These are phyloP conservation scores for Pogona vitticeps DNA, from an alignment of 2,113 vertebrate species.

Conservation along the genomic window DNA sequence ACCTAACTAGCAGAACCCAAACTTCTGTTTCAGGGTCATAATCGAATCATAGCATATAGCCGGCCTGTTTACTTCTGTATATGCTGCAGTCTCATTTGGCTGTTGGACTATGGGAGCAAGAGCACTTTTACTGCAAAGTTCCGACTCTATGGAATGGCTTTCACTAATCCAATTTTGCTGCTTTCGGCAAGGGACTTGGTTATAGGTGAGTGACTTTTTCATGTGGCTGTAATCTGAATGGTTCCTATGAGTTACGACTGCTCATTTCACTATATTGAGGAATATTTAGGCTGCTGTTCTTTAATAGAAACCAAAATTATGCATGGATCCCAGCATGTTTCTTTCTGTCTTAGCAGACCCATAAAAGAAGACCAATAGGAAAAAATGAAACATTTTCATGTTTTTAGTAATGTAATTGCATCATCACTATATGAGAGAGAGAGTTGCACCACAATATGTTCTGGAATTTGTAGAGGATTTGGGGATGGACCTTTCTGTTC, in stretches of 20 bases:
- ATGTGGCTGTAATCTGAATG: not conserved
- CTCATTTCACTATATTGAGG: not conserved
- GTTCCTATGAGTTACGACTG: not conserved
- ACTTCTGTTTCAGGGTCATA: conserved; percentile 86
- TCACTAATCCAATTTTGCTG: conserved; percentile 92
- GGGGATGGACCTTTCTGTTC: not conserved
- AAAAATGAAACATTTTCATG: not conserved
- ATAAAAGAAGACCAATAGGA: not conserved
- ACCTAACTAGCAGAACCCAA: not conserved
- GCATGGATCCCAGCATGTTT: not conserved
- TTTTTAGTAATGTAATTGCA: not conserved
- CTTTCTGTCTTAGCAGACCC: not conserved
- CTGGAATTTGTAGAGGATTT: not conserved
- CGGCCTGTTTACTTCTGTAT: conserved; percentile 98
- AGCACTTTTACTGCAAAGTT: conserved; percentile 83
- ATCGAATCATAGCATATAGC: conserved; percentile 98
- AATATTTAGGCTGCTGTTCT: not conserved
- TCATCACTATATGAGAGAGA: not conserved
- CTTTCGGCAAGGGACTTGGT: conserved; percentile 93
- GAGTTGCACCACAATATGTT: not conserved
- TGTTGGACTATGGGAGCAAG: conserved; percentile 92
- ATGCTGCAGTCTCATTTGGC: conserved; percentile 97
- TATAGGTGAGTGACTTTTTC: conserved; percentile 83
- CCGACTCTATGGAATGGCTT: conserved; percentile 90
- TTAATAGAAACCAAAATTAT: not conserved